Evolutionary conservation across 2,888 invertebrate genomes (phyloP).

Genomic region (Listrodromus nycthemerus): DNA sequence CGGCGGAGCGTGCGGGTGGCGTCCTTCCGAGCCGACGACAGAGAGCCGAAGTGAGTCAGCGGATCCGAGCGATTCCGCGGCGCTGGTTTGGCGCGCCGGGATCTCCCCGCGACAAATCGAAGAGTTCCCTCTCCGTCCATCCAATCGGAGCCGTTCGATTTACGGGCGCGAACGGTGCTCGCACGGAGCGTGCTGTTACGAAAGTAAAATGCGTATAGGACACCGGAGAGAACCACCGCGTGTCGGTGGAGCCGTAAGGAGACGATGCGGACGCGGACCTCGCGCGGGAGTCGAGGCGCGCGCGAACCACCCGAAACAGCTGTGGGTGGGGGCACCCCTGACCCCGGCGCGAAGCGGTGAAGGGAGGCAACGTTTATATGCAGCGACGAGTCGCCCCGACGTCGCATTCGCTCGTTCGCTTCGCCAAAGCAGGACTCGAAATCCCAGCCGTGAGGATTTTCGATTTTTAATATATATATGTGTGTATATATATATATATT

Average conservation of each 20-base stretch:
- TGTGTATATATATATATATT: constrained; percentile 28
- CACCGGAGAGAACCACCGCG: constrained; percentile 37
- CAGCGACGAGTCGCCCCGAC: constrained; percentile 82
- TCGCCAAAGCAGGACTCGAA: constrained; percentile 80
- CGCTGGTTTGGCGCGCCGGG: constrained; percentile 31
- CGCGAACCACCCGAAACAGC: constrained; percentile 80
- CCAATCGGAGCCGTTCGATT: constrained; percentile 53
- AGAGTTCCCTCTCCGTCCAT: constrained; percentile 18
- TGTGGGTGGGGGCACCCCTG: constrained; percentile 83
- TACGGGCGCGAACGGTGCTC: constrained; percentile 52
- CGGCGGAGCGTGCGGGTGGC: neutral
- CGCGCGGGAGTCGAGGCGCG: constrained; percentile 72
- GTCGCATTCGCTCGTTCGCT: constrained; percentile 84
- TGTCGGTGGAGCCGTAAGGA: constrained; percentile 14
- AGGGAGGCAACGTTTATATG: constrained; percentile 85
- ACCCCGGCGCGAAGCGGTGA: constrained; percentile 82
- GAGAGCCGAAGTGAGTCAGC: constrained; percentile 37
- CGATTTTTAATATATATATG: constrained; percentile 37
- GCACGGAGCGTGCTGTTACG: constrained; percentile 32
- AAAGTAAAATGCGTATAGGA: constrained; percentile 31
- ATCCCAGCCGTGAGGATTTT: constrained; percentile 68
- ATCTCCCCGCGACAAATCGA: constrained; percentile 55
- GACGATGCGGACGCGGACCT: constrained; percentile 55
- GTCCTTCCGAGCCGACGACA: constrained; percentile 28
- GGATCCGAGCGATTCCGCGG: constrained; percentile 25